Conservation (phyloP, 1,140 invertebrate genomes). For the Venturia canescens region DNA sequence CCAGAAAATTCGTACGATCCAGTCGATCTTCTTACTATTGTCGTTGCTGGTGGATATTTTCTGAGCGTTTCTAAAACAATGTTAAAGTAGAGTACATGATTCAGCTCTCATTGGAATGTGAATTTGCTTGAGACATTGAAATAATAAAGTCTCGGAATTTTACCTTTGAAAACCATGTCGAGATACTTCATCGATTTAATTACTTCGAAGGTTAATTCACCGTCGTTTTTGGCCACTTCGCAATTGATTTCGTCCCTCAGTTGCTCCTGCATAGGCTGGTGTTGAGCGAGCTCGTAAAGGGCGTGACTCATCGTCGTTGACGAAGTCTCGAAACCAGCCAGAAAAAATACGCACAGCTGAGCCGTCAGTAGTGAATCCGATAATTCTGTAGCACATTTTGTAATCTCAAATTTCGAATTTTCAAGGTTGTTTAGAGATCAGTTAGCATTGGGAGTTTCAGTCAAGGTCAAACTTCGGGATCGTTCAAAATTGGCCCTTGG, state of each 20-base stretch:
- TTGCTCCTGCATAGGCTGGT: conserved; percentile 72
- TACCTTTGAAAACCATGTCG: conserved; percentile 60
- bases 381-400: conserved; percentile 31
- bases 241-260: conserved; percentile 19
- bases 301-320: conserved; percentile 79
- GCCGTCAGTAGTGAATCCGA: conserved; percentile 70
- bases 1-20: conserved; percentile 75
- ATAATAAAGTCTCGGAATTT: neutral
- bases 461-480: too few relatives aligned
- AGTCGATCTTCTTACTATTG: conserved; percentile 75
- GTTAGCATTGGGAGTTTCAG: too few relatives aligned
- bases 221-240: conserved; percentile 69
- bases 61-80: conserved; percentile 73
- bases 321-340: conserved; percentile 85
- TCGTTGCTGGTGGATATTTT: conserved; percentile 77
- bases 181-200: too few relatives aligned
- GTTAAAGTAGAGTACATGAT: too few relatives aligned
- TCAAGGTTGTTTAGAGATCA: neutral
- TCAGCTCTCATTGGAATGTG: too few relatives aligned
- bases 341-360: conserved; percentile 80
- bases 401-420: too few relatives aligned
- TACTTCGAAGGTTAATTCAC: conserved; percentile 70
- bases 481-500: too few relatives aligned
- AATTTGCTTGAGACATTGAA: too few relatives aligned
- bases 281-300: conserved; percentile 79